These are phyloP conservation scores for Ceratothoa steindachneri DNA, from an alignment of 2,888 invertebrate species.

Conservation along the genomic window DNA sequence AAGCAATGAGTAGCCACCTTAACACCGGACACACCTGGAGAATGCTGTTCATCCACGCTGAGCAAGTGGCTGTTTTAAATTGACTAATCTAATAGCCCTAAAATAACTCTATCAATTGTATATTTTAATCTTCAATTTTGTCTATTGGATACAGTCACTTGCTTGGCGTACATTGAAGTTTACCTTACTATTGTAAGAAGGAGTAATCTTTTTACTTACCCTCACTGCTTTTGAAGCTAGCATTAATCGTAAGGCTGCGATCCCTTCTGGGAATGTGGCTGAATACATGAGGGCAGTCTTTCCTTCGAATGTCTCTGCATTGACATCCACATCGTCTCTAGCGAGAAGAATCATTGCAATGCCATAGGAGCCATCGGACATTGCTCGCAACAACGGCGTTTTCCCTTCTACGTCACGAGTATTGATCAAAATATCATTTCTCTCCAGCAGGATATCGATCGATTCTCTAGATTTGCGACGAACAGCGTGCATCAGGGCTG, in stretches of 20 bases:
- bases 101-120: no score
- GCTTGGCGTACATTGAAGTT: no score
- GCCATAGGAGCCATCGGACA: constrained; percentile 34
- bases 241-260: constrained; percentile 39
- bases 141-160: no score
- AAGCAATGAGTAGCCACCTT: no score
- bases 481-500: constrained; percentile 32
- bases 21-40: no score
- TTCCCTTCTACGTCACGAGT: constrained; percentile 42
- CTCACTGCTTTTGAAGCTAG: constrained; percentile 32
- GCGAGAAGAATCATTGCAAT: constrained; percentile 44
- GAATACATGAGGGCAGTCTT: constrained; percentile 45
- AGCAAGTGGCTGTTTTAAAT: no score
- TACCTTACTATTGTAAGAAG: no score
- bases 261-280: constrained; percentile 36
- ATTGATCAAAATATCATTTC: constrained; percentile 33
- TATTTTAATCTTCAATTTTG: no score
- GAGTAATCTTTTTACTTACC: no score
- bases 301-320: constrained; percentile 31
- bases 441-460: constrained; percentile 35
- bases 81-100: no score
- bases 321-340: constrained; percentile 35
- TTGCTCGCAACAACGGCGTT: constrained; percentile 39
- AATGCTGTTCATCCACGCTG: no score
- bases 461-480: constrained; percentile 19